phyloP scores from a whole-genome alignment of 2,888 invertebrate genomes.

The Ceraclea dissimilis region DNA sequence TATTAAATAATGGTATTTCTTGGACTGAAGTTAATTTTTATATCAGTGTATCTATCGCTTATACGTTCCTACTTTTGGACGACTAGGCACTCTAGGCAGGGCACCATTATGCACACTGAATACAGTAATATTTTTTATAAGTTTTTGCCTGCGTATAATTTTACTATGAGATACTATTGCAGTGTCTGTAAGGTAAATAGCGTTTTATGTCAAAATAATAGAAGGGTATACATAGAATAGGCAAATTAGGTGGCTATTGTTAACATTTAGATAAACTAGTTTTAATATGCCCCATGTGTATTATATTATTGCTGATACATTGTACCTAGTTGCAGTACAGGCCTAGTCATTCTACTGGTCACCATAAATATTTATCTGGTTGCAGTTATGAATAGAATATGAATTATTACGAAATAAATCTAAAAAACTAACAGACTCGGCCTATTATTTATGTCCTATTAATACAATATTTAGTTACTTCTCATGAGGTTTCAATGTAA shows the following conservation, averaged over 20 bases:
- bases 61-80: too few relatives aligned
- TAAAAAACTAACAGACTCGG: constrained; percentile 10
- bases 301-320: constrained; percentile 22
- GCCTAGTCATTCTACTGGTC: constrained; percentile 19
- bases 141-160: too few relatives aligned
- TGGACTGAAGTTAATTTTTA: too few relatives aligned
- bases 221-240: constrained; percentile 24
- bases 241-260: constrained; percentile 26
- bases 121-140: too few relatives aligned
- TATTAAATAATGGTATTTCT: too few relatives aligned
- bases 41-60: too few relatives aligned
- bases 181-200: constrained; percentile 16
- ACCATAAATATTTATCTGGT: constrained; percentile 26
- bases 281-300: constrained; percentile 27
- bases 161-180: too few relatives aligned
- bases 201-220: constrained; percentile 26
- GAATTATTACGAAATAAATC: neutral
- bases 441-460: constrained; percentile 12
- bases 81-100: too few relatives aligned
- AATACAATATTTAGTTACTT: neutral
- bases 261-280: constrained; percentile 24
- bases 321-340: neutral
- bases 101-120: too few relatives aligned
- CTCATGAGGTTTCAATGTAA: neutral
- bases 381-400: constrained; percentile 7